Base-by-base conservation (phyloP, 2,113 vertebrate genomes). In the Cervus canadensis region DNA sequence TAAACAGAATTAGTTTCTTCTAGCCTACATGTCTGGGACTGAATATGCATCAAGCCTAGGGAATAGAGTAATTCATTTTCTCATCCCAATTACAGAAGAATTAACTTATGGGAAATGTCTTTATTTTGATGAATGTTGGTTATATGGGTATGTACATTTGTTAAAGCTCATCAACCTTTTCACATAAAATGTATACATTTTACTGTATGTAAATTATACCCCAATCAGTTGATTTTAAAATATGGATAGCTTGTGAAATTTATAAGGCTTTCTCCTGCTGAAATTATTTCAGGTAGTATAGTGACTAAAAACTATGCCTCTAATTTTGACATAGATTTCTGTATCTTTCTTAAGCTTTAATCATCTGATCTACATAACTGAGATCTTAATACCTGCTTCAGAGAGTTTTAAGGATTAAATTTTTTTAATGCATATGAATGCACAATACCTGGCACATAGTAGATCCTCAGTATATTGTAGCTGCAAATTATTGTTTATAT, bases 401-500 rank as follows among this genome's bases (percentile, higher is more conserved):
- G 74, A 79, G 14, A 84, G 23, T n/a, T 88, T 15, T 64, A 78
- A 84, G 19, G 56, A 95, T 90, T 92, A 97, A 90, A 45, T 10
- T 85, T 89, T 88, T 89, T 26, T 95, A 96, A 79, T 92, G 36
- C 11, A 89, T 83, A 40, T 85, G 84, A 91, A 96, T 79, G 48
- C 59, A 88, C 3, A 78, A 83, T 96, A 90, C 91, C 96, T 91
- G 92, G 88, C 93, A 97, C 43, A 88, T 85, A 95, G 79, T 97
- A 97, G 95, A 96, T 95, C 85, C 90, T 97, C 81, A 94, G 26
- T 90, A 50, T 87, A 54, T 76, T 95, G 76, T 89, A 95, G 40
- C 92, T 96, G 3, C 25, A 87, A 45, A 94, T 86, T 88, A 60
- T 54, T 93, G 60, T 59, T 67, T 89, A 91, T 92, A 2, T 91